Percentiles rank a stretch among this genome's conserved stretches.
These are phyloP conservation scores for Meriones psammophilus DNA, from an alignment of 2,797 vertebrate genomes.

Conservation along the genomic window DNA sequence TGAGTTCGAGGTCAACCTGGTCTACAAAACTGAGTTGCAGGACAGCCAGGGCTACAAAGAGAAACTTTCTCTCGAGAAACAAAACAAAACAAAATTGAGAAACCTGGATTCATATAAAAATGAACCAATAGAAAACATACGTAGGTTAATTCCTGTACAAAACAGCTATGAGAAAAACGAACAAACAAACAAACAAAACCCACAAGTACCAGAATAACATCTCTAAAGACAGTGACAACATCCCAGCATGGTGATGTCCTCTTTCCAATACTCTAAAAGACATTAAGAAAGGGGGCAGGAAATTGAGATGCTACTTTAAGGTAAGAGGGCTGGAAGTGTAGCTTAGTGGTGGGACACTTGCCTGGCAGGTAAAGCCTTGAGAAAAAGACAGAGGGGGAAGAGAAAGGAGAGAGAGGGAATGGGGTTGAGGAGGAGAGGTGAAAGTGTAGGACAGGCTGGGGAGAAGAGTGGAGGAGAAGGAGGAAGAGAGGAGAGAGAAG, in stretches of 20 bases:
- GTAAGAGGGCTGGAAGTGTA: too few relatives aligned
- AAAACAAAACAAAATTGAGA: not conserved
- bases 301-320: not conserved
- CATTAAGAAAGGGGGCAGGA: not conserved
- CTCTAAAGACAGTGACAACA: not conserved
- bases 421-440: too few relatives aligned
- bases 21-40: not conserved
- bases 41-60: not conserved
- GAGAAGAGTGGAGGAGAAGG: not conserved
- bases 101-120: slow-evolving; percentile 11
- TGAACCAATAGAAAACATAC: not conserved
- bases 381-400: not conserved
- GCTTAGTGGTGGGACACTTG: not conserved
- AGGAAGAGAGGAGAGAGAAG: not conserved
- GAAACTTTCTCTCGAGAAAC: not conserved
- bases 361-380: not conserved
- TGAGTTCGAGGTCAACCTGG: not conserved
- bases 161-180: not conserved
- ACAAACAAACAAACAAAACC: not conserved
- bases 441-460: not conserved
- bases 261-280: slow-evolving; percentile 16
- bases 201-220: not conserved
- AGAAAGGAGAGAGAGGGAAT: not conserved
- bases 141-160: not conserved
- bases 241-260: not conserved